phyloP scores from a whole-genome alignment of 2,797 vertebrate species.

The Eurystomus glaucurus region DNA sequence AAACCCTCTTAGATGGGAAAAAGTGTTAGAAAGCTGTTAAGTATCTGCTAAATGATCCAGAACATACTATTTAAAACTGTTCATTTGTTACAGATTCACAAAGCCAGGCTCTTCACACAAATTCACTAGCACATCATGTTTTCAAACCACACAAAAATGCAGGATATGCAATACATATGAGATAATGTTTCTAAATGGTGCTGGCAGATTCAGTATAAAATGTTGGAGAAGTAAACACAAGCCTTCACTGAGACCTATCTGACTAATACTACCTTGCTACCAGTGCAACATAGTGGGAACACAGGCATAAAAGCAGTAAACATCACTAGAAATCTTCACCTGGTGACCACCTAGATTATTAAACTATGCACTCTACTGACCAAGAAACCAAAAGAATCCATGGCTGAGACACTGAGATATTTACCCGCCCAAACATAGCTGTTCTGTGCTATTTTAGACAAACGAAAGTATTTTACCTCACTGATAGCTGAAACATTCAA shows the following conservation, averaged over 20 bases:
- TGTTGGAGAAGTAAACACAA: background rate
- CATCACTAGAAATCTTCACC: background rate
- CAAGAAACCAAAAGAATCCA: background rate
- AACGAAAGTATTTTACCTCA: fast-evolving
- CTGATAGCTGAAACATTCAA: background rate
- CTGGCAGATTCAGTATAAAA: background rate
- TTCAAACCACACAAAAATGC: background rate
- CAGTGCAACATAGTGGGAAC: fast-evolving
- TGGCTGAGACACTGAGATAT: background rate
- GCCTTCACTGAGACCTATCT: fast-evolving
- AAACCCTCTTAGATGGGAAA: slow-evolving; percentile 1
- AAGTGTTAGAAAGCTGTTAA: slow-evolving; percentile 32
- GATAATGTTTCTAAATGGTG: background rate
- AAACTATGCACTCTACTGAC: background rate
- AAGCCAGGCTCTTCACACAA: background rate
- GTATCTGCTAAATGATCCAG: slow-evolving; percentile 25
- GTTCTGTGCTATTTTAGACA: background rate
- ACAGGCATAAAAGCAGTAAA: background rate
- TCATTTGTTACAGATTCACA: background rate
- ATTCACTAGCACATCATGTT: background rate
- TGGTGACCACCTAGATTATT: background rate
- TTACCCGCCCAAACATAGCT: background rate
- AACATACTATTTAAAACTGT: background rate
- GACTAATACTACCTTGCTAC: background rate
- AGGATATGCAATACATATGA: fast-evolving